A percentile compares a stretch with the other conserved stretches of the same genome.
phyloP scores from a whole-genome alignment of 2,888 invertebrate genomes.

The Machimus rusticus region DNA sequence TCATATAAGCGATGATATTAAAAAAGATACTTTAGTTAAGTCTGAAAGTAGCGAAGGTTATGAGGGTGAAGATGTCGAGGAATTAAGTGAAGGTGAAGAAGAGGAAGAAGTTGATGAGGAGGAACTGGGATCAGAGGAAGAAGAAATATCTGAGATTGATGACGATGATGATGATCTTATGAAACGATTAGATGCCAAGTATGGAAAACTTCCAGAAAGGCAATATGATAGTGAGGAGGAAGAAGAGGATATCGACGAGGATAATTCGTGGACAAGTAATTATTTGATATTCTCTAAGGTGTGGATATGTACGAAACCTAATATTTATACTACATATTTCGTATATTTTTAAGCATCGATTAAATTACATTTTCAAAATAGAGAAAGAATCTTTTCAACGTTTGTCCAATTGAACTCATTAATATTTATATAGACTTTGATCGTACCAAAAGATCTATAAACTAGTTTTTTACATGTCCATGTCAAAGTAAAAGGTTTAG shows the following conservation, averaged over 20 bases:
- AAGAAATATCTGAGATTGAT: slow-evolving; percentile 54
- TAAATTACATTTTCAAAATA: no score
- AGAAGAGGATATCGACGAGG: slow-evolving; percentile 63
- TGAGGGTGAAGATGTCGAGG: slow-evolving; percentile 60
- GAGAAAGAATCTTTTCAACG: no score
- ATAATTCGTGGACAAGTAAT: slow-evolving; percentile 63
- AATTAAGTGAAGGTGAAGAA: slow-evolving; percentile 59
- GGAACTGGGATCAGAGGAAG: slow-evolving; percentile 57
- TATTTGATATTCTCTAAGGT: not conserved
- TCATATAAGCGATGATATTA: not conserved
- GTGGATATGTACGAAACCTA: not conserved
- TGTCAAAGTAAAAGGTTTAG: not conserved
- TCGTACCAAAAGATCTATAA: not conserved
- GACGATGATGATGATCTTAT: slow-evolving; percentile 76
- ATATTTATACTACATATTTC: not conserved
- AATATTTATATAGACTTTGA: no score
- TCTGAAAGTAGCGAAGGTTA: slow-evolving; percentile 56
- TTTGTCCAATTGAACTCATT: no score
- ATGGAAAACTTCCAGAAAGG: slow-evolving; percentile 71
- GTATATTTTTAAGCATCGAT: not conserved
- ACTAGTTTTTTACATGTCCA: not conserved
- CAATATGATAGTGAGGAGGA: slow-evolving; percentile 63
- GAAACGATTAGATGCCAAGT: slow-evolving; percentile 75
- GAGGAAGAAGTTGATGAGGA: slow-evolving; percentile 65
- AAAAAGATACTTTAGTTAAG: slow-evolving; percentile 50